Conservation (phyloP, 2,888 invertebrate species). For the Aleiodes alternator region DNA sequence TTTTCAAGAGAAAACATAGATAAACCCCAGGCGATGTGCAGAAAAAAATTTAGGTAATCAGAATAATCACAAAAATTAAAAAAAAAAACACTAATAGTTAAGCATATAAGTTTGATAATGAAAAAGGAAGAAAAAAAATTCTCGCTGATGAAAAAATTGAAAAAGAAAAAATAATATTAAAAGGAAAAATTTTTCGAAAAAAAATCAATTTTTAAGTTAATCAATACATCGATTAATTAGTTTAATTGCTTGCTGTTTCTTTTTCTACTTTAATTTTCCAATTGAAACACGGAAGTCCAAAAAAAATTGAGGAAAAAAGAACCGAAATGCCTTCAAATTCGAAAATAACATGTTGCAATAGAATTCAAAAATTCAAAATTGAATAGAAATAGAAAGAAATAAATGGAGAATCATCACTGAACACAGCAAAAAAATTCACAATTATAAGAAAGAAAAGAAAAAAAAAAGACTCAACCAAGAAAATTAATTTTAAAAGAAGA, state of each 20-base stretch:
- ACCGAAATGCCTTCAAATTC: too few species aligned
- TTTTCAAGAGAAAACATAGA: conserved; percentile 31
- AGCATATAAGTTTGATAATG: conserved; percentile 47
- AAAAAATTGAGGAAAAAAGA: too few species aligned
- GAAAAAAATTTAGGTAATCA: conserved; percentile 45
- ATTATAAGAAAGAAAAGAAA: conserved; percentile 50
- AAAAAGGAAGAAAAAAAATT: conserved; percentile 47
- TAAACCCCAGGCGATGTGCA: conserved; percentile 45
- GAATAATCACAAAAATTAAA: conserved; percentile 42
- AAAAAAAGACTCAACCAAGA: conserved; percentile 37
- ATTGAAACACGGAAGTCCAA: conserved; percentile 42
- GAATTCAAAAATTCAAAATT: conserved; percentile 34
- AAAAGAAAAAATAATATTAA: conserved; percentile 39
- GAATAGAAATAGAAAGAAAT: background rate
- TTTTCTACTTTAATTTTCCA: conserved; percentile 43
- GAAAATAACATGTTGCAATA: conserved; percentile 42
- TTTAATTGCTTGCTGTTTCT: conserved; percentile 35
- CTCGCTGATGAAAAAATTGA: conserved; percentile 50
- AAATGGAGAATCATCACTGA: conserved; percentile 25
- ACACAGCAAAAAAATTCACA: conserved; percentile 48
- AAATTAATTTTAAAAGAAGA: conserved; percentile 56
- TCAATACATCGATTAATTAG: conserved; percentile 40
- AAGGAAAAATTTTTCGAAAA: conserved; percentile 49
- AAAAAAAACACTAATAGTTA: conserved; percentile 38
- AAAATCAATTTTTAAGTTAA: conserved; percentile 51